phyloP scores from a whole-genome alignment of 2,888 invertebrate species.

The Cecidostiba fungosa region DNA sequence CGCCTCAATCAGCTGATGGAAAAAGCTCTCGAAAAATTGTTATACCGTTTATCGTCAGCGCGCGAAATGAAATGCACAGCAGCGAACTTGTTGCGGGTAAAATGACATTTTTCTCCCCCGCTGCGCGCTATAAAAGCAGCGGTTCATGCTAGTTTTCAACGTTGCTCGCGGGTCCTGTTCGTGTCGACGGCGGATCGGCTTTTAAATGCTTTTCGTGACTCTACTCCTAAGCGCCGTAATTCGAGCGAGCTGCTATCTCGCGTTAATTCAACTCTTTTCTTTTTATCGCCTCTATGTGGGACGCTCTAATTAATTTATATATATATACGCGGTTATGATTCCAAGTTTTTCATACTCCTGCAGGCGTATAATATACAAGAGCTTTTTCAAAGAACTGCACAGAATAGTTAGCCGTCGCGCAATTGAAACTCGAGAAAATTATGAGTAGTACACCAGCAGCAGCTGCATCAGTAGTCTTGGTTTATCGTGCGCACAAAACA shows the following conservation, averaged over 20 bases:
- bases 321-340: not conserved
- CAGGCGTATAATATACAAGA: not conserved
- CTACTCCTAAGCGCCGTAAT: slow-evolving; percentile 31
- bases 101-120: slow-evolving; percentile 34
- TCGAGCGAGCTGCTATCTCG: slow-evolving; percentile 15
- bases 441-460: not conserved
- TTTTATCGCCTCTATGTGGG: not conserved
- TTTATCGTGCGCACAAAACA: not conserved
- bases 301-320: not conserved
- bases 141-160: slow-evolving; percentile 6
- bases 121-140: not conserved
- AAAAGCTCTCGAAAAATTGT: slow-evolving; percentile 24
- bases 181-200: slow-evolving; percentile 24
- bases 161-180: not conserved
- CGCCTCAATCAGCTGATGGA: slow-evolving; percentile 46
- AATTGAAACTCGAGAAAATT: not conserved
- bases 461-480: not conserved
- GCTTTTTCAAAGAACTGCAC: not conserved
- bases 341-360: not conserved
- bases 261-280: slow-evolving; percentile 5
- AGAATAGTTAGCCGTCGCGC: not conserved
- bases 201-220: slow-evolving; percentile 60
- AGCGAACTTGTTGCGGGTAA: slow-evolving; percentile 3
- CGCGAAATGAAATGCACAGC: not conserved
- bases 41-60: not conserved